Base-by-base conservation (phyloP, 2,888 invertebrate genomes). In the Lamproptera curius region DNA sequence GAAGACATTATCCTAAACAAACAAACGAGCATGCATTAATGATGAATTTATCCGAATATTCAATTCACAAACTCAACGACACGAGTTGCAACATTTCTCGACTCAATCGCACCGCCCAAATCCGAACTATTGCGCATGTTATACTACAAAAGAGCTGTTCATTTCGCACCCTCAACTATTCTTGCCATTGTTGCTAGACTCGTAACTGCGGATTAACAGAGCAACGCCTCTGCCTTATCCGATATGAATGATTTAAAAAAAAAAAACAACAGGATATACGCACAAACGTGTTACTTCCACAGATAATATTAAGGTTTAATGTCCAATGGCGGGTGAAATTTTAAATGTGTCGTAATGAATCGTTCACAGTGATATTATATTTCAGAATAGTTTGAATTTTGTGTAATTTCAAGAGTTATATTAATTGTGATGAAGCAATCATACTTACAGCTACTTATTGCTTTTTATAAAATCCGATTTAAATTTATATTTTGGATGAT, bases 131-230 rank as follows among this genome's bases (percentile, higher is more conserved):
- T 76, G 75, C 73, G 76, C 70, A 59, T 61, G 55, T 62, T 56
- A 58, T 62, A 55, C 41, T 55, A 73, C 73, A 77, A 77, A 65
- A 57, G 67, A 48, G 62, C 58, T 70, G 70, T 68, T 67, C 75
- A 72, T 63, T 75, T 75, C 61, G 60, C 62, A 58, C 64, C 59
- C 65, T 53, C 46, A 55, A 52, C 63, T 36, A 61, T 65, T 66
- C 61, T 58, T 40, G 41, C 49, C 53, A 56, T 76, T 73, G 73
- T 74, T 58, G 57, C 49, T 48, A 65, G 66, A 60, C 70, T 75
- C 75, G 74, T 79, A 76, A 79, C 73, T 67, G 64, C 61, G 82
- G 81, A 82, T 83, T 81, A 80, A 74, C 68, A 65, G 58, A 57
- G 76, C 73, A 70, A 73, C 73, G 79, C 78, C 72, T 71, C 63